A percentile compares a stretch with the other conserved stretches of the same genome.
Conservation (phyloP, 1,140 invertebrate genomes). For the Drosophila gunungcola region DNA sequence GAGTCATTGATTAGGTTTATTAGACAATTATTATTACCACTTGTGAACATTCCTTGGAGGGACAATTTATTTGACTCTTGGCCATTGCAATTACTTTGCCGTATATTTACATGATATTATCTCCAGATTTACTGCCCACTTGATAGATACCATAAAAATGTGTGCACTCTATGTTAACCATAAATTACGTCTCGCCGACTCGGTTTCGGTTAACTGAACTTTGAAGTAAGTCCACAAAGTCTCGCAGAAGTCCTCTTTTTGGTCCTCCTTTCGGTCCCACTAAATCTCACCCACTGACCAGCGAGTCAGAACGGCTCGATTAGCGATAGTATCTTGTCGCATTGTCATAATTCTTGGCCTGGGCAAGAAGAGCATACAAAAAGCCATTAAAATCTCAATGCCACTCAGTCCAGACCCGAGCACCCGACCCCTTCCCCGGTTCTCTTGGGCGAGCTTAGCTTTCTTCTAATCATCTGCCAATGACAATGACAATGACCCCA, state of each 20-base stretch:
- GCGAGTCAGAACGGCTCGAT: conserved; percentile 50
- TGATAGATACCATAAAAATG: conserved; percentile 45
- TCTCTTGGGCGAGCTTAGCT: conserved; percentile 42
- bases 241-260: conserved; percentile 1
- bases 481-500: conserved; percentile 63
- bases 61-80: background rate
- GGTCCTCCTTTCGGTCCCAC: background rate
- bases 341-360: conserved; percentile 77
- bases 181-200: conserved; percentile 58
- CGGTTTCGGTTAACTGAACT: conserved; percentile 77
- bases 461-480: conserved; percentile 69
- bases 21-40: background rate
- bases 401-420: conserved; percentile 9
- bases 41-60: background rate
- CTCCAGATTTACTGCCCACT: conserved; percentile 18
- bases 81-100: background rate
- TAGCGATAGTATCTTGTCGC: conserved; percentile 79
- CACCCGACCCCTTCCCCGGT: background rate
- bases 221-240: conserved; percentile 50
- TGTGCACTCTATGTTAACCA: conserved; percentile 61
- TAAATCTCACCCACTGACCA: conserved; percentile 18
- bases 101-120: conserved; percentile 13
- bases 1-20: background rate
- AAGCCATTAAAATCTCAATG: conserved; percentile 76
- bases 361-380: conserved; percentile 45